Conservation (phyloP, 2,888 invertebrate species). For the Lasioglossum leucozonium region DNA sequence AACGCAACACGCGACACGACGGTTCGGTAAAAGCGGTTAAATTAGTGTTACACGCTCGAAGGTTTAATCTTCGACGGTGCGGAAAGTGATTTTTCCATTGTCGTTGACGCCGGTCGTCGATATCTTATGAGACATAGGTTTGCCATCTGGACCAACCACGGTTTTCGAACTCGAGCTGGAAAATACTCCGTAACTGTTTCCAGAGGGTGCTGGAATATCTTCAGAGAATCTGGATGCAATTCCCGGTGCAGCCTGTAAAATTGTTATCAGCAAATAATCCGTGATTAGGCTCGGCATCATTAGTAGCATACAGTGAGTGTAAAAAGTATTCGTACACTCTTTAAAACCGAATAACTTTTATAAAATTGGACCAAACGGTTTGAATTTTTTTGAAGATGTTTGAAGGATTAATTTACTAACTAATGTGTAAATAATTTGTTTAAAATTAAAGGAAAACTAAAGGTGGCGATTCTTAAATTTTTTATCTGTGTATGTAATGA, state of each 20-base stretch:
- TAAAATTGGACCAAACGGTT: no score
- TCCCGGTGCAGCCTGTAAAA: constrained; percentile 72
- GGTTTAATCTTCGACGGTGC: constrained; percentile 85
- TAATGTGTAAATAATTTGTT: no score
- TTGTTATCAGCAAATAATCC: neutral
- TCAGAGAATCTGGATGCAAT: constrained; percentile 80
- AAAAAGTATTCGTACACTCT: no score
- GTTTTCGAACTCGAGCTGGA: constrained; percentile 88
- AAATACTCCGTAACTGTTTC: constrained; percentile 86
- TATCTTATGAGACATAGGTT: constrained; percentile 85
- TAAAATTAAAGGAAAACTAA: no score
- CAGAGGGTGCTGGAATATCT: constrained; percentile 75
- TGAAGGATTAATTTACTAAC: no score
- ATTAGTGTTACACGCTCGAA: neutral
- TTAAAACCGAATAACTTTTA: no score
- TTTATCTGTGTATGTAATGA: no score
- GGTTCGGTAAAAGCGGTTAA: constrained; percentile 7
- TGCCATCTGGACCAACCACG: constrained; percentile 86
- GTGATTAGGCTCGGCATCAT: no score
- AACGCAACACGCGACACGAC: neutral
- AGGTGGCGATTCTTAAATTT: no score
- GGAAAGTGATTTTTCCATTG: constrained; percentile 90
- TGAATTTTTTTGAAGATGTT: no score
- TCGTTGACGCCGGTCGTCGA: constrained; percentile 90
- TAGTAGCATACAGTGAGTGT: no score